These are phyloP conservation scores for Bolborhynchus lineola DNA, from an alignment of 2,113 vertebrate genomes.

Conservation along the genomic window DNA sequence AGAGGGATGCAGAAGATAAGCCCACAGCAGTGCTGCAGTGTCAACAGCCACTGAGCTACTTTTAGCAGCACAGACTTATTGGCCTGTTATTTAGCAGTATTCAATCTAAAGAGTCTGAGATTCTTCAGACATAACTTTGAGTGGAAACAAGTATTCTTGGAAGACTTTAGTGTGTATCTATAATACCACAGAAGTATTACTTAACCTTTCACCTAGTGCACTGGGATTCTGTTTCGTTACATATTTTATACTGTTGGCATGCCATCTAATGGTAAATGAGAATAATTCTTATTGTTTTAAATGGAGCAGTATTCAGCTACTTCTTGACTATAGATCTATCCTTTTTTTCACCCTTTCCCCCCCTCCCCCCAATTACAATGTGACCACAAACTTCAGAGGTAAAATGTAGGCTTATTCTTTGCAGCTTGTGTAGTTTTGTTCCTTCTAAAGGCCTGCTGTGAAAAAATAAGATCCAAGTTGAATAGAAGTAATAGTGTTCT, in stretches of 20 bases:
- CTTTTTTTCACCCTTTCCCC: neutral
- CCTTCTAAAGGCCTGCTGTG: neutral
- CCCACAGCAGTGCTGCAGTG: neutral
- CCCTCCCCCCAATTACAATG: neutral
- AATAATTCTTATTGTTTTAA: conserved; percentile 44
- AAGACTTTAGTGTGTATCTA: neutral
- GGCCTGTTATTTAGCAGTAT: neutral
- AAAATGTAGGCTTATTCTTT: neutral
- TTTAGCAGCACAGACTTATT: neutral
- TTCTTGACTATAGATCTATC: neutral
- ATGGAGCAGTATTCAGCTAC: neutral
- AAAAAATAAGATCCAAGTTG: neutral
- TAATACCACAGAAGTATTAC: neutral
- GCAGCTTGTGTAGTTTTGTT: neutral
- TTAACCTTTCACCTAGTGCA: conserved; percentile 48
- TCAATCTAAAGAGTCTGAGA: neutral
- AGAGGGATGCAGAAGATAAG: neutral
- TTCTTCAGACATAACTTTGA: neutral
- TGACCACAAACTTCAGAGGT: neutral
- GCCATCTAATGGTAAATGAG: conserved; percentile 71
- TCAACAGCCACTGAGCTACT: neutral
- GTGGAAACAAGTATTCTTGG: conserved; percentile 12
- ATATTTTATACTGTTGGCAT: conserved; percentile 59
- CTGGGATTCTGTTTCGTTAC: conserved; percentile 7
- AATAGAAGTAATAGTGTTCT: neutral